Base-by-base conservation (phyloP, 2,888 invertebrate genomes). In the Lingula anatina region DNA sequence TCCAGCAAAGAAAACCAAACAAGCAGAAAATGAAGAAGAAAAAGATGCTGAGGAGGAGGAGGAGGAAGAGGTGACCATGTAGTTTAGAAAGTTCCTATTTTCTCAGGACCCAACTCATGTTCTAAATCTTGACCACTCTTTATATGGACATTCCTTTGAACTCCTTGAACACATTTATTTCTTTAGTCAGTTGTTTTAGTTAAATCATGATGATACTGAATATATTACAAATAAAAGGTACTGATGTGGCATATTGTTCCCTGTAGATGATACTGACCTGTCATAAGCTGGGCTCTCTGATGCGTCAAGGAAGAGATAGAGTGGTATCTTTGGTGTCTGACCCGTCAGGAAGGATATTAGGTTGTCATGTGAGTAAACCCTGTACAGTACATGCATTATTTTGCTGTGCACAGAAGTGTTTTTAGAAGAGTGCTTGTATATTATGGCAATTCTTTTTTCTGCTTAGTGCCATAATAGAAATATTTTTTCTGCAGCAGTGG, bases 251-350 rank as follows among this genome's bases (percentile, higher is more conserved):
- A 45, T 80, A 25, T 25, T 39, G 35, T 39, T 31, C 50, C 56
- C 73, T 78, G 56, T 68, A 84, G 80, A 82, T 84, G 70, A 84
- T 86, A 3, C 74, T 95, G 43, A 84, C 84, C 67, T 88, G 90
- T 65, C 82, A 82, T 50, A 88, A 88, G 79, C 82, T 86, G 47
- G 95, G 95, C 1, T 84, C 86, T 1, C 81, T 96, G 39, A 80
- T 90, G 54, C 83, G 94, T 46, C 84, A 85, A 27, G 87, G 89
- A 0, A 83, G 82, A 60, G 92, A 91, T 3, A 82, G 92, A 61
- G 86, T 93, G 1, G 84, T 87, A 0, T 85, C 86, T 23, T 80
- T 95, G 65, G 31, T 31, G 31, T 15, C 15, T 9, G 31, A 31
- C 31, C 9, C 9, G 15, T 12, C 31, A 15, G 31, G 31, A 31